These are phyloP conservation scores for Chromoteleia sp. DNA, from an alignment of 2,888 invertebrate species.

Conservation along the genomic window DNA sequence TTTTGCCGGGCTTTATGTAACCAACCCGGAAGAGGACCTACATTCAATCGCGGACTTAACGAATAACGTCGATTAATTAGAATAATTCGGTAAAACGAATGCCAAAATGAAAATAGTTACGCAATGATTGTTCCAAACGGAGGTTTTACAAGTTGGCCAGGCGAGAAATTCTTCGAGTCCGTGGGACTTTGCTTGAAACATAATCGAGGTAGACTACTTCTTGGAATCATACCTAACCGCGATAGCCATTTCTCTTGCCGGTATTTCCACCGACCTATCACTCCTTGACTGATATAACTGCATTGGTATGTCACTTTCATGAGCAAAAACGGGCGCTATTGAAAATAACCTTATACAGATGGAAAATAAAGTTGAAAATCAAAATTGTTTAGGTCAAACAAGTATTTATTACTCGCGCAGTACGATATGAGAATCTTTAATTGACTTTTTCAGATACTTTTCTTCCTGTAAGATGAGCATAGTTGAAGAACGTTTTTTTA, in stretches of 20 bases:
- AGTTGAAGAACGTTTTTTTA: background rate
- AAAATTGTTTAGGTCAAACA: conserved; percentile 37
- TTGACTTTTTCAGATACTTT: conserved; percentile 14
- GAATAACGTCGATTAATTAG: conserved; percentile 38
- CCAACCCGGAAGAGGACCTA: background rate
- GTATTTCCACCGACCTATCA: conserved; percentile 64
- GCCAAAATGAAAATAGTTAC: conserved; percentile 27
- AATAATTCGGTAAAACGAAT: conserved; percentile 30
- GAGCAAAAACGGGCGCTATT: conserved; percentile 50
- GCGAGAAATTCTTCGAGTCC: conserved; percentile 30
- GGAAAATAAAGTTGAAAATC: conserved; percentile 29
- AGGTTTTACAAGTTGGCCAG: conserved; percentile 42
- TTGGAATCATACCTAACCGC: conserved; percentile 66
- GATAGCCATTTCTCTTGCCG: conserved; percentile 67
- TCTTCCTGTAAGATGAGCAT: background rate
- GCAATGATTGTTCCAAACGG: conserved; percentile 10
- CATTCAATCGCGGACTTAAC: conserved; percentile 30
- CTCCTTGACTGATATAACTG: conserved; percentile 62
- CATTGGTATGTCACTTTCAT: conserved; percentile 66
- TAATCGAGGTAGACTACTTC: conserved; percentile 66
- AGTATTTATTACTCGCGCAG: conserved; percentile 21
- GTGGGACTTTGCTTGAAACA: conserved; percentile 59
- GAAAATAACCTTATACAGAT: conserved; percentile 49
- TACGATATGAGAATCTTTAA: conserved; percentile 25
- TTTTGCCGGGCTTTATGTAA: conserved; percentile 23